phyloP scores from a whole-genome alignment of 2,888 invertebrate genomes.

The Acronicta leporina region DNA sequence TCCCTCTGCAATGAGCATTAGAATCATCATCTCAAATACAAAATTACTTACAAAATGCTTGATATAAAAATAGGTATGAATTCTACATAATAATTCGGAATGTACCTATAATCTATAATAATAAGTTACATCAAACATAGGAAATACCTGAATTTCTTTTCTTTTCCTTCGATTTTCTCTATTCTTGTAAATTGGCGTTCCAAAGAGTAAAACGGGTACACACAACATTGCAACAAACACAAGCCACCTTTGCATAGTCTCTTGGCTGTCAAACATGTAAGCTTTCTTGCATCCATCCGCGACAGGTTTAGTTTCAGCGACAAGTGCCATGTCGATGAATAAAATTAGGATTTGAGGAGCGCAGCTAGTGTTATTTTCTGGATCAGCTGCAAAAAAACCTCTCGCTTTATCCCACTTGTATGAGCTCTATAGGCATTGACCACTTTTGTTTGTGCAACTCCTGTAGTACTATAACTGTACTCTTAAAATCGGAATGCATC shows the following conservation, averaged over 20 bases:
- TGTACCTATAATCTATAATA: too few relatives aligned
- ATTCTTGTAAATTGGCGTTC: slow-evolving; percentile 91
- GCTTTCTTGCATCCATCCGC: slow-evolving; percentile 77
- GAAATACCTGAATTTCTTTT: slow-evolving; percentile 49
- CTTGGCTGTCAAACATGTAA: slow-evolving; percentile 89
- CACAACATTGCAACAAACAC: slow-evolving; percentile 89
- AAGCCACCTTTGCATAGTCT: slow-evolving; percentile 88
- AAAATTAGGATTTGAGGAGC: slow-evolving; percentile 94
- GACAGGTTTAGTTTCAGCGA: slow-evolving; percentile 70
- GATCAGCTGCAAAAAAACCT: slow-evolving; percentile 54
- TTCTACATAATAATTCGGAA: too few relatives aligned
- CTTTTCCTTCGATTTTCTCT: slow-evolving; percentile 57
- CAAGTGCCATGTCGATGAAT: slow-evolving; percentile 93
- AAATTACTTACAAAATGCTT: too few relatives aligned
- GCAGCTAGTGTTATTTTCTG: slow-evolving; percentile 79
- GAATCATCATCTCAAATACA: too few relatives aligned
- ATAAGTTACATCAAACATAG: not conserved
- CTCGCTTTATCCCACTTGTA: too few relatives aligned
- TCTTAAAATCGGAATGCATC: too few relatives aligned
- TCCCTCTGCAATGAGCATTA: slow-evolving; percentile 48
- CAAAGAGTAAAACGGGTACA: slow-evolving; percentile 93
- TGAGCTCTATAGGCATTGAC: too few relatives aligned
- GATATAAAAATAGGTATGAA: too few relatives aligned
- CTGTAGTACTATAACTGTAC: too few relatives aligned
- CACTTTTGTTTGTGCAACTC: too few relatives aligned